Evolutionary conservation across 92 coral and sea anemone genomes (phyloP).

Genomic region (Palythoa heliodiscus): DNA sequence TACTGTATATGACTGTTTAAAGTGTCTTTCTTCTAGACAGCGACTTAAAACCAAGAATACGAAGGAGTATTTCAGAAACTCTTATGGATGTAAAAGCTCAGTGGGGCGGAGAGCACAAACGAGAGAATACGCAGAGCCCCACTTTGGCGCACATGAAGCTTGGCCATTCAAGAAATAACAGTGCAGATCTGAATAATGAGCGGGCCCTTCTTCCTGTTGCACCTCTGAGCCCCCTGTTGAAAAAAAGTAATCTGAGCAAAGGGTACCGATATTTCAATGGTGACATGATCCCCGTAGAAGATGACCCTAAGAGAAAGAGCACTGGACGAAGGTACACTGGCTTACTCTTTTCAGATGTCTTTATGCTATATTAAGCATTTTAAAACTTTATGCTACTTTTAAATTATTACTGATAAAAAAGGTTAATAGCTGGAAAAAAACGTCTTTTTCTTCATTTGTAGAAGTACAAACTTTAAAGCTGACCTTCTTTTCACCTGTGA

Average conservation of each 20-base stretch:
- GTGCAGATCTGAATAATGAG: slow-evolving; percentile 61
- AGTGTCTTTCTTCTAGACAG: not conserved
- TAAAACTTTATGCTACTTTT: no score
- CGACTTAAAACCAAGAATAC: slow-evolving; percentile 33
- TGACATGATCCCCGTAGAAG: slow-evolving; percentile 81
- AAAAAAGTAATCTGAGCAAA: slow-evolving; percentile 90
- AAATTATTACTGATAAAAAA: no score
- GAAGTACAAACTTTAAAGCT: no score
- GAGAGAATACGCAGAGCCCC: slow-evolving; percentile 77
- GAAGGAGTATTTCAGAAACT: slow-evolving; percentile 49
- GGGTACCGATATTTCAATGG: slow-evolving; percentile 92
- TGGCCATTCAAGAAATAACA: slow-evolving; percentile 58
- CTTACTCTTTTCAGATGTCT: not conserved
- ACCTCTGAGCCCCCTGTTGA: slow-evolving; percentile 76
- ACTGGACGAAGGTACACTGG: slow-evolving; percentile 68
- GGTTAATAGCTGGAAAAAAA: no score
- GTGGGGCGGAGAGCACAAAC: slow-evolving; percentile 55
- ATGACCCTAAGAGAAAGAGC: slow-evolving; percentile 59
- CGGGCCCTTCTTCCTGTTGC: slow-evolving; percentile 55
- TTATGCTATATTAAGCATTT: no score
- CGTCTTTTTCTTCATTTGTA: no score
- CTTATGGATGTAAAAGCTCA: slow-evolving; percentile 48
- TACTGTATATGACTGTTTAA: no score
- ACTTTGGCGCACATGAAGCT: slow-evolving; percentile 97
- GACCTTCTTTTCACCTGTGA: no score